Percentiles rank a stretch among this genome's conserved stretches.
Evolutionary conservation across 2,888 invertebrate species (phyloP).

Genomic region (Oeneis ivallda): DNA sequence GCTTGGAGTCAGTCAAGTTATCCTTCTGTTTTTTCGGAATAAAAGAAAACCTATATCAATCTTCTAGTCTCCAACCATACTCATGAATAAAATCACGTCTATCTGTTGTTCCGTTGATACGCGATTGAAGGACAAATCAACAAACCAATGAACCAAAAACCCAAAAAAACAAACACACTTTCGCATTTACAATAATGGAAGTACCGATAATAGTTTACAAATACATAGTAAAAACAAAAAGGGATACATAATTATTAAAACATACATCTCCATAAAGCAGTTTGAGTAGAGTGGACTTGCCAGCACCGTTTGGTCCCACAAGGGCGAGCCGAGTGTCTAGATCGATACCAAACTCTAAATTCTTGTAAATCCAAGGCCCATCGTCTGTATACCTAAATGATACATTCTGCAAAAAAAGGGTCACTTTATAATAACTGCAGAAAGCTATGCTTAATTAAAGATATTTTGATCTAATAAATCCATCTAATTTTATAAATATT

Average conservation of each 20-base stretch:
- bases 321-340: slow-evolving; percentile 97
- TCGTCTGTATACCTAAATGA: slow-evolving; percentile 95
- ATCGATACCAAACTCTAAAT: slow-evolving; percentile 99
- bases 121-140: too few species aligned
- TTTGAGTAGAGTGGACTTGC: slow-evolving; percentile 98
- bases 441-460: background rate
- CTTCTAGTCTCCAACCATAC: too few species aligned
- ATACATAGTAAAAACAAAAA: background rate
- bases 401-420: slow-evolving; percentile 85
- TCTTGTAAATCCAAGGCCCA: slow-evolving; percentile 96
- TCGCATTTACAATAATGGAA: too few species aligned
- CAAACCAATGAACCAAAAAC: too few species aligned
- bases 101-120: too few species aligned
- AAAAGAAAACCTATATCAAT: too few species aligned
- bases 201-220: background rate
- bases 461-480: background rate
- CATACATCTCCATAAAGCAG: slow-evolving; percentile 95
- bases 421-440: background rate
- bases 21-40: too few species aligned
- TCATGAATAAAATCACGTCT: too few species aligned
- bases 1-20: too few species aligned
- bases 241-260: slow-evolving; percentile 35
- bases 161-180: too few species aligned
- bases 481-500: too few species aligned
- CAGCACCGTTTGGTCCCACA: slow-evolving; percentile 99